Evolutionary conservation across 2,888 invertebrate species (phyloP).

Genomic region (Melinopterus prodromus): DNA sequence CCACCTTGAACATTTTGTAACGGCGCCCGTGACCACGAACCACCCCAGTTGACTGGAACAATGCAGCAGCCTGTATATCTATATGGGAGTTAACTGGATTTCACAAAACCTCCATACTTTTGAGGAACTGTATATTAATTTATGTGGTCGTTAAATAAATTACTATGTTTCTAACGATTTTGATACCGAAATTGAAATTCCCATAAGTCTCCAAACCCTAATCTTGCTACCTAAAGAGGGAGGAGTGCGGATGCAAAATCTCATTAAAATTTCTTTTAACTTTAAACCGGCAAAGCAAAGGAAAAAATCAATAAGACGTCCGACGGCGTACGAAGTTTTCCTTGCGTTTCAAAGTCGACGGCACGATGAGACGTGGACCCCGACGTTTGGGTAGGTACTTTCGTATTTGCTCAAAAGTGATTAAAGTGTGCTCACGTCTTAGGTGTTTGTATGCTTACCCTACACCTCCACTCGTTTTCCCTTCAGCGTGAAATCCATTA

Average conservation of each 20-base stretch:
- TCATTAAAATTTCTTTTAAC: background rate
- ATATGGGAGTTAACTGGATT: no score
- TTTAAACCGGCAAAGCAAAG: background rate
- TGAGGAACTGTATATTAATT: no score
- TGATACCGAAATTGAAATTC: no score
- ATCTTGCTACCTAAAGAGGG: background rate
- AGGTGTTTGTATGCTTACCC: constrained; percentile 4
- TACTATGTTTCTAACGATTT: no score
- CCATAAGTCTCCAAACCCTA: background rate
- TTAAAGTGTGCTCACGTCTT: background rate
- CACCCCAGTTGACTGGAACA: no score
- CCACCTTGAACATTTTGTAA: no score
- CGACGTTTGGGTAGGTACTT: background rate
- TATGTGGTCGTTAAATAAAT: no score
- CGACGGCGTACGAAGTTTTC: background rate
- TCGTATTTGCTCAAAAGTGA: constrained; percentile 4
- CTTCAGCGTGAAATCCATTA: background rate
- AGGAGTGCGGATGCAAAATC: background rate
- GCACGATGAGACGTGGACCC: background rate
- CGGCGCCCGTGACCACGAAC: no score
- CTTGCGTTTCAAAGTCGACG: background rate
- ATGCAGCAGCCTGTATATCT: no score
- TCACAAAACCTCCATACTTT: no score
- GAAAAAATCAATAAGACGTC: background rate
- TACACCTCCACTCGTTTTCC: background rate